Evolutionary conservation across 1,140 invertebrate genomes (phyloP).

Genomic region (Chironomus striatipennis): DNA sequence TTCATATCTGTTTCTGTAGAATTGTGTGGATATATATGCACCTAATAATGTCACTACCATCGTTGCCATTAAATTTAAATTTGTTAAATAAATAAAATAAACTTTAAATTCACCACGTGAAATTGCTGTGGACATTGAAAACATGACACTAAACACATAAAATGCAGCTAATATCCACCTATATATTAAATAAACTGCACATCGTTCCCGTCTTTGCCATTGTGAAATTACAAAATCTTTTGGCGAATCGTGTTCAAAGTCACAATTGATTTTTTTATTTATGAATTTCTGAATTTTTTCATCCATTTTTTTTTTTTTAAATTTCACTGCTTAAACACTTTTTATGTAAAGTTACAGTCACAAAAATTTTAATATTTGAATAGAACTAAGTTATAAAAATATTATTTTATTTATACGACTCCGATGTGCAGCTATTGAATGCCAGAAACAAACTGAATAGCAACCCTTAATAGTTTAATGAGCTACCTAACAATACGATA

Average conservation of each 20-base stretch:
- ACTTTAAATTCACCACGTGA: not conserved
- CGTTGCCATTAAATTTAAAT: not conserved
- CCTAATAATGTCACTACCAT: not conserved
- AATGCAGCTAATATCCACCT: not conserved
- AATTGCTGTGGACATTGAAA: not conserved
- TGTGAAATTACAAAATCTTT: not conserved
- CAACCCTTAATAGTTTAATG: no score
- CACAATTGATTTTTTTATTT: not conserved
- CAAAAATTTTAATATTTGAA: no score
- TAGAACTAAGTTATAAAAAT: not conserved
- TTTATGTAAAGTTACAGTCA: no score
- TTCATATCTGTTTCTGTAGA: not conserved
- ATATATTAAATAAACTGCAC: not conserved
- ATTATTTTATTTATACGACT: not conserved
- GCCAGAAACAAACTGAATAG: no score
- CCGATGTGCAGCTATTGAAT: no score
- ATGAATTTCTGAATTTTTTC: not conserved
- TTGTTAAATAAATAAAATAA: constrained; percentile 16
- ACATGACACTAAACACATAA: constrained; percentile 13
- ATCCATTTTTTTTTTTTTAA: not conserved
- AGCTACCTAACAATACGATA: no score
- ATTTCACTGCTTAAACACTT: no score
- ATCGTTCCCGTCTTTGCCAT: not conserved
- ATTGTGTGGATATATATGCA: not conserved
- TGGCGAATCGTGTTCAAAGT: not conserved